These are phyloP conservation scores for Catharus minimus DNA, from an alignment of 2,113 vertebrate genomes.

Conservation along the genomic window DNA sequence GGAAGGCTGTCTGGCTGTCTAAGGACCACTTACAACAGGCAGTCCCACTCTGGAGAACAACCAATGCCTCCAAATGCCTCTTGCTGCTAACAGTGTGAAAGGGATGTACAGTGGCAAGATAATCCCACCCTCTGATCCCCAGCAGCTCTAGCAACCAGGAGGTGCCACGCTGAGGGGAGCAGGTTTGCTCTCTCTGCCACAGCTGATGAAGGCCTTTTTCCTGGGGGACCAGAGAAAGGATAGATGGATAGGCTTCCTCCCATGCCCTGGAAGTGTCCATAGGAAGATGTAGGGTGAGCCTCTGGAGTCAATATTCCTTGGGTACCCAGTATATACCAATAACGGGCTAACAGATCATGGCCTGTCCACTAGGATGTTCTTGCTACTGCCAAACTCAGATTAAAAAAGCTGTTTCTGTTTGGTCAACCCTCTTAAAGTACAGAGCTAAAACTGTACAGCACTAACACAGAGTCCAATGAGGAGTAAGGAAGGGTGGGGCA, in stretches of 20 bases:
- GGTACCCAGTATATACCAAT: neutral
- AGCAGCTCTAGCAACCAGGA: neutral
- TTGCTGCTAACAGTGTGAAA: neutral
- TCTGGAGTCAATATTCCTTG: accelerated
- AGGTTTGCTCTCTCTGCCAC: neutral
- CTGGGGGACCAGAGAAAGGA: neutral
- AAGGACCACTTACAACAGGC: neutral
- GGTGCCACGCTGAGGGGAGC: neutral
- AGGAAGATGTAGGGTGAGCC: neutral
- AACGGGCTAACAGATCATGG: neutral
- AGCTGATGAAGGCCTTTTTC: neutral
- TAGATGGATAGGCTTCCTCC: neutral
- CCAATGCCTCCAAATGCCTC: neutral
- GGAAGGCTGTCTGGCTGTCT: neutral
- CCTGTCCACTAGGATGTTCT: neutral
- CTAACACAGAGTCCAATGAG: neutral
- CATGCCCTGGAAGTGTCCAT: neutral
- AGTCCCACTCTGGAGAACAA: neutral
- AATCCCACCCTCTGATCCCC: neutral
- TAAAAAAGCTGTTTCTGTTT: neutral
- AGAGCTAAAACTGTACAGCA: neutral
- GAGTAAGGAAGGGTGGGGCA: neutral
- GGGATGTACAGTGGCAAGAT: neutral
- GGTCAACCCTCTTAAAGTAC: neutral
- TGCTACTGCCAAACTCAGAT: neutral